Evolutionary conservation across 2,113 vertebrate genomes (phyloP), one percentile per base, ranked within the genome.

Genomic region (Hymenochirus boettgeri): DNA sequence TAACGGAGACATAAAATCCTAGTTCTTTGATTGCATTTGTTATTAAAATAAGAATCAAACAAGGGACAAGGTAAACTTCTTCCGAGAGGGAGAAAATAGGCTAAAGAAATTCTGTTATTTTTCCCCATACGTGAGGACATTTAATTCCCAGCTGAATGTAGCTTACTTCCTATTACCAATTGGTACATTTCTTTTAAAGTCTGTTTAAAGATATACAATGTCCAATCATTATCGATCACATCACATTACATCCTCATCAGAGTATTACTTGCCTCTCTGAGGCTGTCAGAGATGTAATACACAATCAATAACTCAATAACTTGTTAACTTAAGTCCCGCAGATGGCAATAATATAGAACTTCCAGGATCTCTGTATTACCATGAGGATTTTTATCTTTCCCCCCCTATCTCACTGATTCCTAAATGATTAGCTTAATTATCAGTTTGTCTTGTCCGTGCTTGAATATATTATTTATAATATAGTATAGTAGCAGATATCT

Each of bases 261-360:
- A 31, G 65, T 60, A 69, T 69, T 69, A 53, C 65, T 17, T 19
- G 47, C 18, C 47, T 60, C 47, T 60, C 65, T 1, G 56, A 69
- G 57, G 33, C 65, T 69, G 65, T 69, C 65, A 69, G 56, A 60
- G 57, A 69, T 69, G 65, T 69, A 69, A 69, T 69, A 69, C 65
- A 52, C 47, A 60, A 69, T 69, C 65, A 69, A 69, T 69, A 67
- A 67, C 64, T 62, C 67, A 70, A 70, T 70, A 62, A 56, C 67
- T 56, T 70, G 58, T 70, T 70, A 70, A 57, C 60, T 62, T 35
- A 33, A 27, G 57, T 67, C 59, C 50, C 42, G 47, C 50, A 48
- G 59, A 70, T 56, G 58, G 26, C 21, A 25, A 33, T 56, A 56
- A 70, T 50, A 26, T 47, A 62, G 58, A 47, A 62, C 51, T 62